These are phyloP conservation scores for Coreoperca whiteheadi DNA, from an alignment of 2,113 vertebrate genomes.

Conservation along the genomic window DNA sequence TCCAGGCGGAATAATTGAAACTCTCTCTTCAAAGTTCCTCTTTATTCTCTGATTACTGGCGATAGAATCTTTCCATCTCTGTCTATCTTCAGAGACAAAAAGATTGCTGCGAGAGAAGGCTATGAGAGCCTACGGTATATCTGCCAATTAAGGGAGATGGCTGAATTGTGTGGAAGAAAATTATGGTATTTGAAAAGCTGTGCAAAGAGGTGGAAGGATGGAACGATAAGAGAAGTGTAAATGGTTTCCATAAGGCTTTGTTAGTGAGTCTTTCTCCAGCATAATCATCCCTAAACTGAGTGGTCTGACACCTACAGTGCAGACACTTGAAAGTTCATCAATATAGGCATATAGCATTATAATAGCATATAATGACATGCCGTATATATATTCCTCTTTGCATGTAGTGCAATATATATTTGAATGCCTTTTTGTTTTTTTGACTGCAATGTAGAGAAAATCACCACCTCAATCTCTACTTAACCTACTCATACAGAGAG, in stretches of 20 bases:
- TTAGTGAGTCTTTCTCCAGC: conserved; percentile 27
- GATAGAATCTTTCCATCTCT: conserved; percentile 70
- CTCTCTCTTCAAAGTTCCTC: conserved; percentile 59
- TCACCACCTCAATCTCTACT: conserved; percentile 24
- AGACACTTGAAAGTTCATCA: conserved; percentile 20
- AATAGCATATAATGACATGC: background rate
- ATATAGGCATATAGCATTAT: conserved; percentile 44
- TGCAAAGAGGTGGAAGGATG: conserved; percentile 40
- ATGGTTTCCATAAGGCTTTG: conserved; percentile 42
- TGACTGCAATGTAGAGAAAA: conserved; percentile 4
- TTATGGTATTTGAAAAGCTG: conserved; percentile 61
- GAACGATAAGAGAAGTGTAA: conserved; percentile 50
- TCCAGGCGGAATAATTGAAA: conserved; percentile 62
- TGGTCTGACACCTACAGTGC: background rate
- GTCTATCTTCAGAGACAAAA: conserved; percentile 68
- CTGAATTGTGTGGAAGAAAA: conserved; percentile 57
- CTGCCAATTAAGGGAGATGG: conserved; percentile 68
- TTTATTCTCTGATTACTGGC: conserved; percentile 70
- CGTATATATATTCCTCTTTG: conserved; percentile 19
- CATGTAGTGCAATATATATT: conserved; percentile 3
- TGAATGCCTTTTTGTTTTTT: conserved; percentile 9
- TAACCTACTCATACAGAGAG: conserved; percentile 1
- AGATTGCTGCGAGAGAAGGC: conserved; percentile 38
- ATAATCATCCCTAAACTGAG: conserved; percentile 40
- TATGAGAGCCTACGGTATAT: conserved; percentile 55